phyloP scores from a whole-genome alignment of 2,797 vertebrate species.

The Jordanella pulchra region DNA sequence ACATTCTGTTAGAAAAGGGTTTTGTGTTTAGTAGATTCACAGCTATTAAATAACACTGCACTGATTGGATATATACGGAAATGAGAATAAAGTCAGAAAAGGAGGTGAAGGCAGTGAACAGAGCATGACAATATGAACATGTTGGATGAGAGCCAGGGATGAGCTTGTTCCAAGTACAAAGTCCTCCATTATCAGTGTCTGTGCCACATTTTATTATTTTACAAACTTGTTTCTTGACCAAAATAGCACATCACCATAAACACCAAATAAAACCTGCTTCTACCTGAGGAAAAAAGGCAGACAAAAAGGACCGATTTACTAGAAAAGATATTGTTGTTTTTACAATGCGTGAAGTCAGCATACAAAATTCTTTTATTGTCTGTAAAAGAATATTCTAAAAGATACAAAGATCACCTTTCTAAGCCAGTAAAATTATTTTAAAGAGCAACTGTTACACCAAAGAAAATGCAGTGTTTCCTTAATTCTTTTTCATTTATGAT shows the following conservation, averaged over 20 bases:
- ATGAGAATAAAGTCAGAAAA: background rate
- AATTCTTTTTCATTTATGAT: constrained; percentile 2
- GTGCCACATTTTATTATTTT: constrained; percentile 50
- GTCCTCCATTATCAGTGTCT: constrained; percentile 50
- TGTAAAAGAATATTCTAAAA: background rate
- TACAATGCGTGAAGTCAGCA: constrained; percentile 5
- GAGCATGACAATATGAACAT: background rate
- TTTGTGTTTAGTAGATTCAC: background rate
- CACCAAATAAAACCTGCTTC: constrained; percentile 7
- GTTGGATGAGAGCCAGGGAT: constrained; percentile 22
- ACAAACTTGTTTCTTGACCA: constrained; percentile 41
- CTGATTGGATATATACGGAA: background rate
- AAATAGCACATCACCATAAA: constrained; percentile 25
- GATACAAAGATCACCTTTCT: background rate
- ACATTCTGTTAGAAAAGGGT: background rate
- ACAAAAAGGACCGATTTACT: background rate
- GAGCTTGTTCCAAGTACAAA: constrained; percentile 28
- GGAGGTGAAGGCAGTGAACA: background rate
- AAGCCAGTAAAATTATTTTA: background rate
- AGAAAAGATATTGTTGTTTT: constrained; percentile 8
- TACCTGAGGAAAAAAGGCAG: constrained; percentile 21
- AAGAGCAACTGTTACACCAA: background rate
- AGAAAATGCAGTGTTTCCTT: background rate
- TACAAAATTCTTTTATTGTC: constrained; percentile 1
- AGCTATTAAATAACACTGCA: too few relatives aligned